Base-by-base conservation (phyloP, 2,113 vertebrate genomes). In the Ophiodon elongatus region DNA sequence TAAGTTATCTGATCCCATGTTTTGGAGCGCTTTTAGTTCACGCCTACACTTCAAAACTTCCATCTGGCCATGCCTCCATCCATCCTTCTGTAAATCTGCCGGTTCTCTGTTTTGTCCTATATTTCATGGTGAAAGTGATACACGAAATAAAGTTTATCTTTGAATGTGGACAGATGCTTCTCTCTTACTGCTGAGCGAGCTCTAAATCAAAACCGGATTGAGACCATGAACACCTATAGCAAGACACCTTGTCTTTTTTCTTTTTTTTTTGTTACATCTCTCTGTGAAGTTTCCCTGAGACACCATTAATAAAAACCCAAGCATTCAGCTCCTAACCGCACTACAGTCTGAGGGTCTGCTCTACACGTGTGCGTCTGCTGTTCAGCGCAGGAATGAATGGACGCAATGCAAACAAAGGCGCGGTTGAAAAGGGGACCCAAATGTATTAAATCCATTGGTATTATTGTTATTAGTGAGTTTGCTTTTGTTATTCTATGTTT, bases 271-370 rank as follows among this genome's bases (percentile, higher is more conserved):
- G 31, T 79, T 84, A 75, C 76, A 78, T 70, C 85, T 71, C 56
- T 65, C 72, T 85, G 85, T 90, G 86, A 87, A 87, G 73, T 83
- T 91, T 87, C 72, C 65, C 84, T 85, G 76, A 84, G 83, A 89
- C 72, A 90, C 85, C 92, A 91, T 94, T 87, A 94, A 93, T 93
- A 93, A 94, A 60, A 92, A 86, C 63, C 65, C 80, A 78, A 90
- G 85, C 76, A 69, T 85, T 85, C 83, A 78, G 83, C 75, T 76
- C 71, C 57, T 83, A 77, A 81, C 86, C 82, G 71, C 86, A 73
- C 79, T 60, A 52, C 56, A 82, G 82, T 84, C 76, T 83, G 72
- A 64, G 29, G 43, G 85, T 92, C 89, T 95, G 94, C 75, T 73
- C 82, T 87, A 84, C 93, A 93, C 85, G 91, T 94, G 94, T 91